Evolutionary conservation across 2,888 invertebrate genomes (phyloP), one percentile per base, ranked within the genome.

Genomic region (Caenorhabditis sp.): DNA sequence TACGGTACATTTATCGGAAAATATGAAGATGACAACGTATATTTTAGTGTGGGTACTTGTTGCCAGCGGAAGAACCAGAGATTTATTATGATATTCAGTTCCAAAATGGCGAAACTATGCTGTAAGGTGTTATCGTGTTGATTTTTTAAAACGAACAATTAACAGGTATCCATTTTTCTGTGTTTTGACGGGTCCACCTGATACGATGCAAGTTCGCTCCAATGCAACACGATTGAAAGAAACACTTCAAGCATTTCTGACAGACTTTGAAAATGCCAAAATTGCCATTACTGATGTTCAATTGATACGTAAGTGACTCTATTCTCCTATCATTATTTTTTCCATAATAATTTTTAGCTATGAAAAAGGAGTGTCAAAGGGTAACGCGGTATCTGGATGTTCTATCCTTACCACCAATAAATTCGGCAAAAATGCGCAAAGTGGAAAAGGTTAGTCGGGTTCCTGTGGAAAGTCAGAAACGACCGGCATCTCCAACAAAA

Each of bases 141-240:
- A n/a, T n/a, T n/a, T n/a, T n/a, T n/a, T n/a, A n/a, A n/a, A n/a
- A n/a, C n/a, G n/a, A n/a, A n/a, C n/a, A n/a, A n/a, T n/a, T n/a
- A n/a, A n/a, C n/a, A n/a, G n/a, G n/a, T n/a, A 71, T 60, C 71
- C 71, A 20, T 52, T 63, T n/a, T 67, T 56, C 50, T 71, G 71
- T 57, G 67, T 71, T 23, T 59, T 71, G 23, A 67, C 60, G 10
- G 60, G 59, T 26, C 5, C 56, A n/a, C 71, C 71, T 7, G 67
- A 71, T 54, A 59, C 54, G 1, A 56, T 71, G 36, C 59, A 54
- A 38, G 3, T 67, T 5, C 63, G 63, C 23, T 25, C 43, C 14
- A 62, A 62, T 49, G 49, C 50, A 1, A 56, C 56, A 12, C 23
- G n/a, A 3, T 14, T 57, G 0, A 49, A 56, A 50, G 60, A 71